phyloP scores from a whole-genome alignment of 2,797 vertebrate genomes.

The Anomalospiza imberbis region DNA sequence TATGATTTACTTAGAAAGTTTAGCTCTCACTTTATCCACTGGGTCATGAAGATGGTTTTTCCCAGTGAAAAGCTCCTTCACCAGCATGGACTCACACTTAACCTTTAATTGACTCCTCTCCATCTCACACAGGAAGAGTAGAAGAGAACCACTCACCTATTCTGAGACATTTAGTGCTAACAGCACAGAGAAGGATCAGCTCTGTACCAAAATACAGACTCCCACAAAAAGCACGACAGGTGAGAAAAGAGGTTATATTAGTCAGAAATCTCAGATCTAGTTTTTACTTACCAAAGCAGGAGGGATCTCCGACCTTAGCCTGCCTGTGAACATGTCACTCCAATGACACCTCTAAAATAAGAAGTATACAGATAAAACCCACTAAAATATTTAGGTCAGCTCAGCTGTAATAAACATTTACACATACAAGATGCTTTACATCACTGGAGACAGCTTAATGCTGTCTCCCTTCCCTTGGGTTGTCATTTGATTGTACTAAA shows the following conservation, averaged over 20 bases:
- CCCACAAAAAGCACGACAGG: not conserved
- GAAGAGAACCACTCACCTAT: not conserved
- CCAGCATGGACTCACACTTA: not conserved
- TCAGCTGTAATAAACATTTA: not conserved
- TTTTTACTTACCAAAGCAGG: conserved; percentile 85
- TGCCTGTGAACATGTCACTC: conserved; percentile 99
- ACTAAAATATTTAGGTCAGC: conserved; percentile 9
- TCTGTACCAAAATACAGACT: not conserved
- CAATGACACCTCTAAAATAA: conserved; percentile 88
- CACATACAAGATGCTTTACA: not conserved
- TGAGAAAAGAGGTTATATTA: not conserved
- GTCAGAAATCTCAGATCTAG: not conserved
- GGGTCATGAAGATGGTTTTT: not conserved
- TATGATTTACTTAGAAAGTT: not conserved
- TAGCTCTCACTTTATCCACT: not conserved
- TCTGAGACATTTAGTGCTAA: not conserved
- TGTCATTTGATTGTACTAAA: not conserved
- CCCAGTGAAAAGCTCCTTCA: not conserved
- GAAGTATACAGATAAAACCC: not conserved
- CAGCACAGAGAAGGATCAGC: not conserved
- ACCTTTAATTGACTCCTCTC: not conserved
- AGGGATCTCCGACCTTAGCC: conserved; percentile 93
- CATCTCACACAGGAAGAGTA: not conserved
- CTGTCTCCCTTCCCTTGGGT: not conserved
- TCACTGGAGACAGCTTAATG: not conserved